phyloP scores from a whole-genome alignment of 2,888 invertebrate genomes.

The Metalampra italica region DNA sequence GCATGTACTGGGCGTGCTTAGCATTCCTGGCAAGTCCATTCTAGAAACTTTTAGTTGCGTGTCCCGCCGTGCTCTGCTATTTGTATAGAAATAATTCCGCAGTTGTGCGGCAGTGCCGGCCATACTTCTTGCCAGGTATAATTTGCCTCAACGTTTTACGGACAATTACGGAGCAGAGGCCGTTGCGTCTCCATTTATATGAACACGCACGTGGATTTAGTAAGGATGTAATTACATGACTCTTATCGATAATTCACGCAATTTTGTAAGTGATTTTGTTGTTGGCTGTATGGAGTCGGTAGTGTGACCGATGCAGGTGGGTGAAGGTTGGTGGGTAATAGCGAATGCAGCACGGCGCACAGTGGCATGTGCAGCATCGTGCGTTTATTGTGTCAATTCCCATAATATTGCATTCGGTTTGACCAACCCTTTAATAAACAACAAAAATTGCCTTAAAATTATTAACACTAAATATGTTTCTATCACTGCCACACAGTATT shows the following conservation, averaged over 20 bases:
- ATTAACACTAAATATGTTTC: too few relatives aligned
- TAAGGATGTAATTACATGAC: conserved; percentile 7
- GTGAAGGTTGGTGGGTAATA: too few relatives aligned
- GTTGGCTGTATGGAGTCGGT: not conserved
- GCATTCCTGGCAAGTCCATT: not conserved
- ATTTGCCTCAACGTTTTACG: conserved; percentile 61
- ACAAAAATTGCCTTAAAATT: too few relatives aligned
- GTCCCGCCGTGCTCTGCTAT: conserved; percentile 31
- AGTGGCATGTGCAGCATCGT: too few relatives aligned
- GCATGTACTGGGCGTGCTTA: too few relatives aligned
- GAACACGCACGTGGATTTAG: conserved; percentile 1
- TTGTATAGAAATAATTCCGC: conserved; percentile 66
- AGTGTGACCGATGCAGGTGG: too few relatives aligned
- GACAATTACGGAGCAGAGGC: conserved; percentile 55
- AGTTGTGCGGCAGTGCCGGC: conserved; percentile 28
- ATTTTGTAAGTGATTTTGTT: too few relatives aligned
- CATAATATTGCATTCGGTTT: too few relatives aligned
- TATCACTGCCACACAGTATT: too few relatives aligned
- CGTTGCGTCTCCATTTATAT: conserved; percentile 31
- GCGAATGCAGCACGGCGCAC: too few relatives aligned
- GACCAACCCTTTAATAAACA: too few relatives aligned
- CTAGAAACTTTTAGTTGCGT: not conserved
- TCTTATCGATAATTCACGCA: not conserved
- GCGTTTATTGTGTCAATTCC: too few relatives aligned
- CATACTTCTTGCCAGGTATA: conserved; percentile 63